Conservation (phyloP, 2,888 invertebrate genomes). For the Nemotelus pantherinus region DNA sequence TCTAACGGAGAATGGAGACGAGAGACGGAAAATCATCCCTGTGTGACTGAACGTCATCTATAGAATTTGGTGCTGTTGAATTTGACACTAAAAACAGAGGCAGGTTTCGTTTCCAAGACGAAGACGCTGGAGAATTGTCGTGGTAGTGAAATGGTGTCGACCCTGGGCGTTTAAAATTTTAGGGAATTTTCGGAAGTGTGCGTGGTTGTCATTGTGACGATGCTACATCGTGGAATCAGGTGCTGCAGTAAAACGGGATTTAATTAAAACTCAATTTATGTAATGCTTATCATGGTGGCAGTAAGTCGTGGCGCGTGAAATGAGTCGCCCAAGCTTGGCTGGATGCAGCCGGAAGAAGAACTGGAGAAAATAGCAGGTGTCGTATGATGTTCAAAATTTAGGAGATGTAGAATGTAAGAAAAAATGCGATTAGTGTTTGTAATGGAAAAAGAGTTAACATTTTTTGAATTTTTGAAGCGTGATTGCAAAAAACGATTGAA, state of each 20-base stretch:
- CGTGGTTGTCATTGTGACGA: neutral
- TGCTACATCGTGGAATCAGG: conserved; percentile 30
- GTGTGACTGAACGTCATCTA: neutral
- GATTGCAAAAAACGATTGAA: too few species aligned
- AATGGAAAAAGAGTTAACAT: too few species aligned
- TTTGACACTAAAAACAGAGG: neutral
- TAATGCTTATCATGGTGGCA: neutral
- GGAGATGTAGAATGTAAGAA: too few species aligned
- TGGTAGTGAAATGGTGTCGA: neutral
- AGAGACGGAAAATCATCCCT: neutral
- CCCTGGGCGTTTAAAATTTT: neutral
- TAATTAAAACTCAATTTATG: conserved; percentile 43
- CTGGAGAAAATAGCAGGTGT: too few species aligned
- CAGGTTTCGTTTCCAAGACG: neutral
- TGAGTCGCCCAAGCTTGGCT: too few species aligned
- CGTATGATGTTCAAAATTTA: too few species aligned
- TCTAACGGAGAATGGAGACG: neutral
- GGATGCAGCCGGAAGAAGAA: too few species aligned
- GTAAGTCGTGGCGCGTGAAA: neutral
- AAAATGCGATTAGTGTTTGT: too few species aligned
- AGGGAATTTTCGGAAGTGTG: neutral
- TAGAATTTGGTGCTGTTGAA: too few species aligned
- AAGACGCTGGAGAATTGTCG: neutral
- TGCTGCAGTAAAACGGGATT: conserved; percentile 42
- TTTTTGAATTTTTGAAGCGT: too few species aligned